phyloP scores from a whole-genome alignment of 2,113 vertebrate species.

The Protobothrops flavoviridis region DNA sequence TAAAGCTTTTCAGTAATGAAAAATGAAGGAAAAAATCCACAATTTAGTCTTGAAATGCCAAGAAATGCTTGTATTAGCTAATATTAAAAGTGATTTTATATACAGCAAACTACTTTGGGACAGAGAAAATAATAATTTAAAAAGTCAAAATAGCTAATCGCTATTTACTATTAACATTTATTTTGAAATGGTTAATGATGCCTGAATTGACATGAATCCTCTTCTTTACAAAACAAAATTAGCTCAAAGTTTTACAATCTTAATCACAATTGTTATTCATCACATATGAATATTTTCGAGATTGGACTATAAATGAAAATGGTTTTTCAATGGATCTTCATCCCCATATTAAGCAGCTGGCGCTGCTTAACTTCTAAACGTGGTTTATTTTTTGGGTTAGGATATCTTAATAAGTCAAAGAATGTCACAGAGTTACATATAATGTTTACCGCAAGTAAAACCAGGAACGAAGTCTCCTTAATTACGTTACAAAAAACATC shows the following conservation, averaged over 20 bases:
- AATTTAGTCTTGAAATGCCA: background rate
- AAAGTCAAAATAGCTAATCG: background rate
- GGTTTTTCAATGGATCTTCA: background rate
- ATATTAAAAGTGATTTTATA: background rate
- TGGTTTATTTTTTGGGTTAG: background rate
- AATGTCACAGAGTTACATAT: background rate
- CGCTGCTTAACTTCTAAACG: background rate
- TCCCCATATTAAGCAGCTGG: too few relatives aligned
- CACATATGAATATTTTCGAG: background rate
- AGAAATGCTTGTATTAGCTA: background rate
- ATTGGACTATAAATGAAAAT: background rate
- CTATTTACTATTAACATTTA: background rate
- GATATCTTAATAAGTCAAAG: background rate
- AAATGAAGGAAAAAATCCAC: background rate
- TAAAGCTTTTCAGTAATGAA: background rate
- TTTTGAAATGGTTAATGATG: background rate
- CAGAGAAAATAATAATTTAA: too few relatives aligned
- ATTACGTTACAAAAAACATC: background rate
- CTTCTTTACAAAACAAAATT: background rate
- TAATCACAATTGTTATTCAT: background rate
- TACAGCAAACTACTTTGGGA: too few relatives aligned
- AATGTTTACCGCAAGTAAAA: background rate
- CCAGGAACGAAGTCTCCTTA: background rate
- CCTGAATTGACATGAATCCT: background rate
- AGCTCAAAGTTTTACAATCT: background rate